phyloP scores from a whole-genome alignment of 2,888 invertebrate genomes.

The Ennomos fuscantarius region DNA sequence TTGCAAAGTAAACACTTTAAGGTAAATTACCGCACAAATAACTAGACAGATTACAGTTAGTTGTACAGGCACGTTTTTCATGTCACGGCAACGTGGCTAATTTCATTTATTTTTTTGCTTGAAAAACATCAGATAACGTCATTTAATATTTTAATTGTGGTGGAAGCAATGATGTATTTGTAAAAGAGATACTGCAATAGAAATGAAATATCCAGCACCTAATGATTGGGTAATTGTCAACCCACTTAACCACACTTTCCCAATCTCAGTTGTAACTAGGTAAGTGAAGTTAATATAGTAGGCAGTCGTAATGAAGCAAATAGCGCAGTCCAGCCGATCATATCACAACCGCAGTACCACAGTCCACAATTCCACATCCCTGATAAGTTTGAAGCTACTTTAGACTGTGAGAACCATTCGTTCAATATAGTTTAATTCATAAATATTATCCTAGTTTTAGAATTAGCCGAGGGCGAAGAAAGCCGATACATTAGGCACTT shows the following conservation, averaged over 20 bases:
- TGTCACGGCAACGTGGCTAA: conserved; percentile 23
- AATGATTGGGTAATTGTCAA: conserved; percentile 8
- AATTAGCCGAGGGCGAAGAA: no score
- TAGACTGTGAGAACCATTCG: no score
- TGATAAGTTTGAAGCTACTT: neutral
- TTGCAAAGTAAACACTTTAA: conserved; percentile 28
- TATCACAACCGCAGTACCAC: neutral
- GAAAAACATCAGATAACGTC: conserved; percentile 3
- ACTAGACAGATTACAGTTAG: conserved; percentile 18
- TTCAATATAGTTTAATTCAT: no score
- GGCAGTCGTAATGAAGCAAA: conserved; percentile 11
- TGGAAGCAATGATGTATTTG: no score
- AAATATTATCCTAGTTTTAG: no score
- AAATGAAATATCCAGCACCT: conserved; percentile 7
- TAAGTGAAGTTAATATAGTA: conserved; percentile 10
- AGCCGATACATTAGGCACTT: no score
- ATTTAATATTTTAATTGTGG: neutral
- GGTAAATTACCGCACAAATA: conserved; percentile 23
- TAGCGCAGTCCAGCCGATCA: conserved; percentile 9
- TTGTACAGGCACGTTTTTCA: conserved; percentile 22
- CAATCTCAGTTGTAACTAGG: conserved; percentile 13
- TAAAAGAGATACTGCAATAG: conserved; percentile 1
- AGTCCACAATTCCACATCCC: conserved; percentile 9
- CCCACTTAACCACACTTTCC: conserved; percentile 21
- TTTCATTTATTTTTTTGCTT: conserved; percentile 16